A percentile compares a stretch with the other conserved stretches of the same genome.
Evolutionary conservation across 2,888 invertebrate species (phyloP).

Genomic region (Sthenelais limicola): DNA sequence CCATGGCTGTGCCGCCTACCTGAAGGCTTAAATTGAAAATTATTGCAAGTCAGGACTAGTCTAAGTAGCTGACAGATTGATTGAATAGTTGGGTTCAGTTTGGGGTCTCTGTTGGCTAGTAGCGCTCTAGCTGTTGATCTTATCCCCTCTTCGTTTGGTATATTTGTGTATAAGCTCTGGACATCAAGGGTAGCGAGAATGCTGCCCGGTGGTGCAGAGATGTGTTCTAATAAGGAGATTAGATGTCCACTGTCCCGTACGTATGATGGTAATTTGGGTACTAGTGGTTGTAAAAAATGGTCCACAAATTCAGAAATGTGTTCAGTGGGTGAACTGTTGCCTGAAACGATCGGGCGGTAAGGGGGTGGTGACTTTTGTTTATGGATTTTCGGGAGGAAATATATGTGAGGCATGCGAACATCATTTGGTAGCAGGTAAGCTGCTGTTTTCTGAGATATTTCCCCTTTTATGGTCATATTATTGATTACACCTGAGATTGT

Average conservation of each 20-base stretch:
- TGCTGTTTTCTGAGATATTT: too few relatives aligned
- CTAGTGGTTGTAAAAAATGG: not conserved
- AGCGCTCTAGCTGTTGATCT: not conserved
- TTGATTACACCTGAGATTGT: not conserved
- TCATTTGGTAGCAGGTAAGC: too few relatives aligned
- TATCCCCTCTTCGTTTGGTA: conserved; percentile 10
- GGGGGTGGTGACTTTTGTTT: not conserved
- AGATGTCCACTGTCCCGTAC: conserved; percentile 5
- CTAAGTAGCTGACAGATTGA: not conserved
- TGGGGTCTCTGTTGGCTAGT: not conserved
- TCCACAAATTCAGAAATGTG: conserved; percentile 20
- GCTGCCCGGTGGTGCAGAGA: not conserved
- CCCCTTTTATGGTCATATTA: not conserved
- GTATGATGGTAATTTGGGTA: not conserved
- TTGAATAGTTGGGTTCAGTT: not conserved
- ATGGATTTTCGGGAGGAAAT: conserved; percentile 27
- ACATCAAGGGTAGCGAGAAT: conserved; percentile 9
- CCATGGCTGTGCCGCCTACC: conserved; percentile 21
- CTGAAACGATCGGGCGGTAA: conserved; percentile 9
- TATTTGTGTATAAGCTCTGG: conserved; percentile 11
- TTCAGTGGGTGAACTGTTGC: conserved; percentile 12
- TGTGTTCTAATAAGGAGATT: not conserved
- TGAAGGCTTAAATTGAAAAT: conserved; percentile 34
- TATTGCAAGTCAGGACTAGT: conserved; percentile 9
- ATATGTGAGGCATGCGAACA: not conserved